Evolutionary conservation across 92 coral and sea anemone species (phyloP), one percentile per base, ranked within the genome.

Genomic region (Epizoanthus stellaris): DNA sequence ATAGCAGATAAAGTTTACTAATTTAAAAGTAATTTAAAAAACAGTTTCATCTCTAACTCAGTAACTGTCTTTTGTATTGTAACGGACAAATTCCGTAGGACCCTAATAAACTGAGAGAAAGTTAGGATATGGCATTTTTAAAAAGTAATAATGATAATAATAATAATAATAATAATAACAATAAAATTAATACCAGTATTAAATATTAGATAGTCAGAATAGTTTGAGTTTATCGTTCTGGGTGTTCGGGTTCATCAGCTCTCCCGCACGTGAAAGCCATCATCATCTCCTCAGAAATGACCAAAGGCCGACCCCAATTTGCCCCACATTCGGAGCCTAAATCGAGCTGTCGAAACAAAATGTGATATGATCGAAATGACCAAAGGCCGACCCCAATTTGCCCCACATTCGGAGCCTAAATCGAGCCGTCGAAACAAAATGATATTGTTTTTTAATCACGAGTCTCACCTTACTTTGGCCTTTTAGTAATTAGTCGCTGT

Each of bases 381-480:
- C 73, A 68, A 68, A 68, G 73, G 52, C 73, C 73, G 73, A 68
- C 45, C 34, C 42, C 73, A 66, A 23, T 39, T 9, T 0, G 49
- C 23, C 73, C 70, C 43, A 66, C 21, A 12, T 30, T 66, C 42
- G 12, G 52, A 39, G 2, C 42, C 21, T 14, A 14, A 67, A 34
- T 67, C 30, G 30, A 40, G n/a, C 73, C 73, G 73, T 47, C 42
- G 70, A 38, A 68, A 68, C 73, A 68, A 68, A 68, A 30, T 30
- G n/a, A n/a, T 20, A 38, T 38, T 68, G 30, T 68, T 68, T 68
- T 66, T 66, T 17, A 66, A 66, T 66, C 70, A 66, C 2, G 34
- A 39, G 34, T 66, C 16, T 68, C 19, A 14, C 23, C 39, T 68
- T 68, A 14, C 73, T 68, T 36, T 20, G 25, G 66, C 66, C 59